phyloP scores from a whole-genome alignment of 1,140 invertebrate species.

The Penaeus chinensis region DNA sequence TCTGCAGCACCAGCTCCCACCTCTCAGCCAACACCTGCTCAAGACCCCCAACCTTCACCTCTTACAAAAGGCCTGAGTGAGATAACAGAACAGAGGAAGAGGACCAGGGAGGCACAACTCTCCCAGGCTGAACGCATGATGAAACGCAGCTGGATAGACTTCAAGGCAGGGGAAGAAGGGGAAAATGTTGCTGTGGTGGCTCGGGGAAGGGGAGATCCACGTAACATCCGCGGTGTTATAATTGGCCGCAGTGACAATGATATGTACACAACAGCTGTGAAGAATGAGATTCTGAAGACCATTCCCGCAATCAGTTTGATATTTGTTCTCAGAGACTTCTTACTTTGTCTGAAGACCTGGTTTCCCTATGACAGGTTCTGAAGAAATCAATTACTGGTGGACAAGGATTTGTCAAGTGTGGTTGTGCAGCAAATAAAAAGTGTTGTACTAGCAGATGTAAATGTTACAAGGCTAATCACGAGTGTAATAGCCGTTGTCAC shows the following conservation, averaged over 20 bases:
- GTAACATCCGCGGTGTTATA: constrained; percentile 35
- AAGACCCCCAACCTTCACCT: too few species aligned
- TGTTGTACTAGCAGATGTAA: too few species aligned
- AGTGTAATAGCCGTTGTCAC: too few species aligned
- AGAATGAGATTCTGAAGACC: background rate
- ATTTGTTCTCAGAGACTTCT: constrained; percentile 33
- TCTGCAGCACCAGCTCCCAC: too few species aligned
- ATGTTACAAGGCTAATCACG: too few species aligned
- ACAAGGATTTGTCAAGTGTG: too few species aligned
- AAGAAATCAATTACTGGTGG: background rate
- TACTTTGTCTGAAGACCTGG: background rate
- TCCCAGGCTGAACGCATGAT: background rate
- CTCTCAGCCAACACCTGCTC: too few species aligned
- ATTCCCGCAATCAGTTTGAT: constrained; percentile 40
- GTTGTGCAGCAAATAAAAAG: too few species aligned
- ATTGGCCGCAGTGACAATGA: constrained; percentile 32
- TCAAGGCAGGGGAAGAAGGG: constrained; percentile 32
- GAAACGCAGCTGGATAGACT: constrained; percentile 34
- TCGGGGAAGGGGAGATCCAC: constrained; percentile 10
- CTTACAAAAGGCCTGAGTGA: background rate
- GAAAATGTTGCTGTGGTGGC: constrained; percentile 51
- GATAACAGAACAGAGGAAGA: constrained; percentile 20
- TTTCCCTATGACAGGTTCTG: constrained; percentile 39
- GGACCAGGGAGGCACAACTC: background rate
- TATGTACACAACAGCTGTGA: too few species aligned